Evolutionary conservation across 2,113 vertebrate genomes (phyloP).

Genomic region (Thryonomys swinderianus): DNA sequence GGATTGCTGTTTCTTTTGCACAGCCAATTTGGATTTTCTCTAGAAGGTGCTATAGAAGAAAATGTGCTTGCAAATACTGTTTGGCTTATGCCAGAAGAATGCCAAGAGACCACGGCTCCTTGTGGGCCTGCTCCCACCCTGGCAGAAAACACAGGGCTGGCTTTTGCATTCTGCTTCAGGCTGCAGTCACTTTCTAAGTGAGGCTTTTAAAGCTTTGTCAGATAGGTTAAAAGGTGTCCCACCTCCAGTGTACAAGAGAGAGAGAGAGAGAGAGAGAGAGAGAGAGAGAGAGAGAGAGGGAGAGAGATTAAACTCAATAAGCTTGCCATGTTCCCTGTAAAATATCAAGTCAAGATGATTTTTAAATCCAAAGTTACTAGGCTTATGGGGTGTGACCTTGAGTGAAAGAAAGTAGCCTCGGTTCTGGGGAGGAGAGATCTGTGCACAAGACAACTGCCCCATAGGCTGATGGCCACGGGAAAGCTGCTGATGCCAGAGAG

Average conservation of each 20-base stretch:
- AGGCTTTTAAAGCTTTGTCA: constrained; percentile 68
- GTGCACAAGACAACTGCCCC: neutral
- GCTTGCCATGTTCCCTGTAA: constrained; percentile 56
- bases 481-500: neutral
- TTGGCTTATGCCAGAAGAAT: neutral
- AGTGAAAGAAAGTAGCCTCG: neutral
- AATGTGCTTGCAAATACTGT: neutral
- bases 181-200: constrained; percentile 50
- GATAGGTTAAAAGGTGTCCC: constrained; percentile 68
- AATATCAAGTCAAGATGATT: constrained; percentile 63
- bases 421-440: neutral
- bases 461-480: neutral
- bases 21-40: neutral
- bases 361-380: constrained; percentile 48
- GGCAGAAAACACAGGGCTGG: neutral
- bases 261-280: constrained; percentile 50
- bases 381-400: constrained; percentile 65
- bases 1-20: neutral
- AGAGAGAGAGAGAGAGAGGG: constrained; percentile 59
- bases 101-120: neutral
- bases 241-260: constrained; percentile 44
- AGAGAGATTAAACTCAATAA: constrained; percentile 71
- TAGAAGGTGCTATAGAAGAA: neutral
- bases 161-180: constrained; percentile 55
- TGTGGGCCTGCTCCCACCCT: neutral